A percentile compares a stretch with the other conserved stretches of the same genome.
Conservation (phyloP, 1,140 invertebrate genomes). For the Drosophila quadrilineata region DNA sequence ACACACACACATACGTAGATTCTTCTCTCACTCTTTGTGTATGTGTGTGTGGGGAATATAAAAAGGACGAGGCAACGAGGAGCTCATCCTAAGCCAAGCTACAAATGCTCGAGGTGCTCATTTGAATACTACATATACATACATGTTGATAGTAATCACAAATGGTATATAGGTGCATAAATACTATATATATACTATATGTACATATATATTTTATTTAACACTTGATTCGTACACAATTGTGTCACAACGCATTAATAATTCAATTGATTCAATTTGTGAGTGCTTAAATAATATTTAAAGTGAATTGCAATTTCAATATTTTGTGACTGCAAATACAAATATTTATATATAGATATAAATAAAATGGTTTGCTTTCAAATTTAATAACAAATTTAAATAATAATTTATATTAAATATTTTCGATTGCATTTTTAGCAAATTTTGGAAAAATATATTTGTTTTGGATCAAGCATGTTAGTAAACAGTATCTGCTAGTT, state of each 20-base stretch:
- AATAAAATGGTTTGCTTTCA: neutral
- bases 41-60: constrained; percentile 55
- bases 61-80: constrained; percentile 59
- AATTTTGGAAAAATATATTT: neutral
- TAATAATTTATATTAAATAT: neutral
- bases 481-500: neutral
- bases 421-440: neutral
- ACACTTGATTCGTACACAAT: too few species aligned
- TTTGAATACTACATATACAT: constrained; percentile 38
- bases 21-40: constrained; percentile 26
- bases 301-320: too few species aligned
- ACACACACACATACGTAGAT: too few species aligned
- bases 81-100: constrained; percentile 52
- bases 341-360: too few species aligned
- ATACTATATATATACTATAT: too few species aligned
- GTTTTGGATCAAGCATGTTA: too few species aligned
- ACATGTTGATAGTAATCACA: neutral
- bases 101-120: constrained; percentile 60
- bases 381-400: neutral
- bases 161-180: neutral
- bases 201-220: too few species aligned
- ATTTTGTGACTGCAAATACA: too few species aligned
- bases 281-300: too few species aligned
- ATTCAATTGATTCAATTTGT: too few species aligned
- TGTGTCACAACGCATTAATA: too few species aligned